Percentiles rank a stretch among this genome's conserved stretches.
Evolutionary conservation across 2,113 vertebrate genomes (phyloP).

Genomic region (Nanorana parkeri): DNA sequence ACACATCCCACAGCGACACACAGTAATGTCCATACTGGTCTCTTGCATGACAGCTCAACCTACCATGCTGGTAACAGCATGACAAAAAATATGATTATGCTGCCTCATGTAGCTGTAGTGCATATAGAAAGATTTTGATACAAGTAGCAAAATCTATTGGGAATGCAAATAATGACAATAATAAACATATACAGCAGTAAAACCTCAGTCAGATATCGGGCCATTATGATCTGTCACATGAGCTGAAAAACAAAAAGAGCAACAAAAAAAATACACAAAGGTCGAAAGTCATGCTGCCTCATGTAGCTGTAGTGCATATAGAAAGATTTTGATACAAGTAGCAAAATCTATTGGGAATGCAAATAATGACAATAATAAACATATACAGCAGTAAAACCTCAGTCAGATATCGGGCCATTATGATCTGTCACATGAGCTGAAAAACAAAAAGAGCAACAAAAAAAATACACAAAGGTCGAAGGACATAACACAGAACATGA

Average conservation of each 20-base stretch:
- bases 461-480: constrained; percentile 30
- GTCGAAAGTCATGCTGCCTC: constrained; percentile 16
- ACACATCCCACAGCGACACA: background rate
- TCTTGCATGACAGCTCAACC: constrained; percentile 35
- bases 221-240: constrained; percentile 44
- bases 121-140: constrained; percentile 34
- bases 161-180: constrained; percentile 15
- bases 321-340: constrained; percentile 38
- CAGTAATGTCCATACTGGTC: constrained; percentile 15
- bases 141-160: constrained; percentile 40
- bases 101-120: constrained; percentile 32
- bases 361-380: constrained; percentile 15
- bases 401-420: constrained; percentile 39
- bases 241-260: constrained; percentile 35
- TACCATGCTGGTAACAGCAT: constrained; percentile 37
- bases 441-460: constrained; percentile 34
- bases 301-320: constrained; percentile 35
- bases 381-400: constrained; percentile 34
- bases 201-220: constrained; percentile 36
- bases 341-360: constrained; percentile 34
- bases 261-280: constrained; percentile 33
- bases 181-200: constrained; percentile 27
- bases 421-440: constrained; percentile 41
- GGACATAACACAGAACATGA: constrained; percentile 38
- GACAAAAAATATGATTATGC: constrained; percentile 15